Conservation (phyloP, 2,888 invertebrate genomes). For the Lepas anatifera region DNA sequence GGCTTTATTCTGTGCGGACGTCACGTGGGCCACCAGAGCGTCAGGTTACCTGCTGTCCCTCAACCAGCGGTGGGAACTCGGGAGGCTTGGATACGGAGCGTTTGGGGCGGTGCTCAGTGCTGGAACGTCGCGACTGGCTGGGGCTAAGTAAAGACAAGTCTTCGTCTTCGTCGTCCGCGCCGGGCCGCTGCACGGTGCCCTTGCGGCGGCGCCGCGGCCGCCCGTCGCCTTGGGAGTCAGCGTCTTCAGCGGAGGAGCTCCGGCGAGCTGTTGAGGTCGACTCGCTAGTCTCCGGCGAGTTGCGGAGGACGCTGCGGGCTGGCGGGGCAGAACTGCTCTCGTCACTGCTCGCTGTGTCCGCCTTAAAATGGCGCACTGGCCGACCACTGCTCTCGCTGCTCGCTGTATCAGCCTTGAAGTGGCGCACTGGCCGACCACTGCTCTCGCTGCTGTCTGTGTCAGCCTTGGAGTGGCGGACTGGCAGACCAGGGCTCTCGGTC, state of each 20-base stretch:
- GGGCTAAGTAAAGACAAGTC: too few relatives aligned
- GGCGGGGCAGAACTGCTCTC: background rate
- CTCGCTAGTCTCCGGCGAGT: too few relatives aligned
- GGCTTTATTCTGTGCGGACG: background rate
- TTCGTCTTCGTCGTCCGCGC: background rate
- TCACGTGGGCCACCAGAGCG: background rate
- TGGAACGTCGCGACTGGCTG: too few relatives aligned
- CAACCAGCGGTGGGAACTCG: constrained; percentile 1
- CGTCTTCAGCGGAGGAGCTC: too few relatives aligned
- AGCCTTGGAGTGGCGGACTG: background rate
- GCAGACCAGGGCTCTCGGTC: background rate
- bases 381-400: background rate
- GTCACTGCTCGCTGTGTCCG: background rate
- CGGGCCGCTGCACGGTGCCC: background rate
- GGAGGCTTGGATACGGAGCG: constrained; percentile 8
- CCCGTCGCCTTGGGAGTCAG: background rate
- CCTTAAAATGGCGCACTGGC: too few relatives aligned
- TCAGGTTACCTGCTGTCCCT: background rate
- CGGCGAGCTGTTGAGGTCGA: too few relatives aligned
- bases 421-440: background rate
- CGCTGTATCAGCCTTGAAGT: background rate
- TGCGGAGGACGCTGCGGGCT: too few relatives aligned
- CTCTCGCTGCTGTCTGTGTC: background rate
- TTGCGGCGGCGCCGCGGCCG: background rate
- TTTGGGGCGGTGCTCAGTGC: too few relatives aligned